Percentiles rank a stretch among this genome's conserved stretches.
phyloP scores from a whole-genome alignment of 2,113 vertebrate genomes.

The Lagenorhynchus albirostris region DNA sequence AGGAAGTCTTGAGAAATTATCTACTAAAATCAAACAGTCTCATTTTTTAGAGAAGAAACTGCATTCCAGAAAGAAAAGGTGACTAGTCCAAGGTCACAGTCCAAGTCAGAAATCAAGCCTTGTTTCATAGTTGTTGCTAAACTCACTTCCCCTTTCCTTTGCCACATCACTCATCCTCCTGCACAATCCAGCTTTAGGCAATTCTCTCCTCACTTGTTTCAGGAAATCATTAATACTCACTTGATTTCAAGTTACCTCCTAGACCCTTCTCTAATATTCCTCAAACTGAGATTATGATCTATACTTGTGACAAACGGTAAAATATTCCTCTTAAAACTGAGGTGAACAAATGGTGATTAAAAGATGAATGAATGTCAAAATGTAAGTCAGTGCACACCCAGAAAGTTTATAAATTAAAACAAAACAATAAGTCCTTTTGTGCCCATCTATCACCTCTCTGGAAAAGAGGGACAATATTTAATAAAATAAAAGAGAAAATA shows the following conservation, averaged over 20 bases:
- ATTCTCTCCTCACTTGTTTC: not conserved
- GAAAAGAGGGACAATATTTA: not conserved
- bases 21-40: not conserved
- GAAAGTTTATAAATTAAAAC: not conserved
- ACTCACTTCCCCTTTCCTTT: not conserved
- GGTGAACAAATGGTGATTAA: not conserved
- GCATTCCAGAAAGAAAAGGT: not conserved
- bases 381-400: not conserved
- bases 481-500: conserved; percentile 24
- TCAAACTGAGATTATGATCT: not conserved
- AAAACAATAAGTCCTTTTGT: not conserved
- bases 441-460: not conserved
- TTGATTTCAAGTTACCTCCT: not conserved
- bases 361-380: not conserved
- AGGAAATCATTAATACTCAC: not conserved
- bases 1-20: not conserved
- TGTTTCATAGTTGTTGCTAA: not conserved
- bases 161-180: not conserved
- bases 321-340: not conserved
- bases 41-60: not conserved
- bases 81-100: not conserved
- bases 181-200: not conserved
- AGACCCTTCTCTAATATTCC: not conserved
- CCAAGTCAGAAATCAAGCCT: not conserved
- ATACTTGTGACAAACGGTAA: not conserved